Base-by-base conservation (phyloP, 2,797 vertebrate genomes). In the Sebastolobus altivelis region DNA sequence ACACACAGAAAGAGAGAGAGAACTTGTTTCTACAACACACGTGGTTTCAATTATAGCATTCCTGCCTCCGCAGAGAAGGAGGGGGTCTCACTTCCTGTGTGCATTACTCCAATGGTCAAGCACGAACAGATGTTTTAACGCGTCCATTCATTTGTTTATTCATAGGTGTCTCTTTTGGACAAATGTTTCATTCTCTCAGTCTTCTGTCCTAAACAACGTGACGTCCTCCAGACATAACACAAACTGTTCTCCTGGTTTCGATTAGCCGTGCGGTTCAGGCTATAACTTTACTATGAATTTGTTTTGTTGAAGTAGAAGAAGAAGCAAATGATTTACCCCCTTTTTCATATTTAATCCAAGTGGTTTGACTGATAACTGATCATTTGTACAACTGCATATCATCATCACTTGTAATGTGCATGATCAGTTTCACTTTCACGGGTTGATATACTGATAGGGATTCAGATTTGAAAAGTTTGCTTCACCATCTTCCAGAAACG, bases 41-140 rank as follows among this genome's bases (percentile, higher is more conserved):
- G 89, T 90, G 94, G 93, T 94, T 94, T 95, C 90, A 93, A 93
- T 96, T 95, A 96, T 77, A 84, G 86, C 93, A 94, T 95, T 95
- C 92, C 94, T 91, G 89, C 86, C 87, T 91, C 89, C 79, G 60
- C 84, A 87, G 81, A 83, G 79, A 72, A 80, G 89, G 88, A 65
- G 89, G 91, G 91, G 92, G 87, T 88, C 88, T 89, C 78, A 83
- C 83, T 93, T 92, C 91, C 92, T 93, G 92, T 93, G 88, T 82
- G 82, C 87, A 89, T 93, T 90, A 91, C 93, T 90, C 87, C 81
- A 87, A 49, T 85, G 91, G 90, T 93, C 85, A 93, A 91, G 82
- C 93, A 93, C 55, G 87, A 93, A 86, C 92, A 93, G 91, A 93
- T 93, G 92, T 93, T 90, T 87, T 83, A 90, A 88, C 89, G 62